A percentile compares a stretch with the other conserved stretches of the same genome.
phyloP scores from a whole-genome alignment of 2,888 invertebrate species.

The Leucoptera coffeella region DNA sequence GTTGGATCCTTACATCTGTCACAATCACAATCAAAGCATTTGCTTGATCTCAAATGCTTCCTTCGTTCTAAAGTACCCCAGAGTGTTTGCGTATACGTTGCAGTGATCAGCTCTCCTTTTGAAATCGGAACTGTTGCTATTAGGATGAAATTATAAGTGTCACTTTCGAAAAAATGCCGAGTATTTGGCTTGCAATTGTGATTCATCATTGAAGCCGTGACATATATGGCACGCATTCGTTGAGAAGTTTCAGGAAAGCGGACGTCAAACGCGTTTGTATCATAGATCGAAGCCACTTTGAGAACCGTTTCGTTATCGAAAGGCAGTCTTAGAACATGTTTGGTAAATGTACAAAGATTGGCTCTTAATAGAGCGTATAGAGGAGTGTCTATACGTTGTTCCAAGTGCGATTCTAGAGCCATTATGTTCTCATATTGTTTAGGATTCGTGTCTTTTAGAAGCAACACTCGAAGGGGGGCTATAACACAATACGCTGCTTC shows the following conservation, averaged over 20 bases:
- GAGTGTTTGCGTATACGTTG: slow-evolving; percentile 65
- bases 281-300: slow-evolving; percentile 61
- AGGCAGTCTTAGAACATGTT: slow-evolving; percentile 49
- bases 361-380: slow-evolving; percentile 54
- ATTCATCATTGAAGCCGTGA: slow-evolving; percentile 61
- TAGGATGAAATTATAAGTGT: slow-evolving; percentile 54
- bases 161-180: slow-evolving; percentile 57
- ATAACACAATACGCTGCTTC: slow-evolving; percentile 64
- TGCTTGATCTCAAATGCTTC: slow-evolving; percentile 52
- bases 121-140: slow-evolving; percentile 59
- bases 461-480: slow-evolving; percentile 58
- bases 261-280: slow-evolving; percentile 67
- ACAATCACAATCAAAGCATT: slow-evolving; percentile 66
- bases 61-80: slow-evolving; percentile 64
- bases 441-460: slow-evolving; percentile 51
- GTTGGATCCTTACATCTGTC: slow-evolving; percentile 63
- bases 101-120: slow-evolving; percentile 61
- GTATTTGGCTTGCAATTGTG: slow-evolving; percentile 71
- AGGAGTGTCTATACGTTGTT: slow-evolving; percentile 53
- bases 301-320: slow-evolving; percentile 54
- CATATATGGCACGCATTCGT: slow-evolving; percentile 58
- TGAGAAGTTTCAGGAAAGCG: slow-evolving; percentile 40
- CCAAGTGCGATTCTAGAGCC: slow-evolving; percentile 55
- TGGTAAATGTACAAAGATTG: slow-evolving; percentile 57
- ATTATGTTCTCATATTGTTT: slow-evolving; percentile 46